Conservation (phyloP, 2,113 vertebrate species). For the Actenoides hombroni region DNA sequence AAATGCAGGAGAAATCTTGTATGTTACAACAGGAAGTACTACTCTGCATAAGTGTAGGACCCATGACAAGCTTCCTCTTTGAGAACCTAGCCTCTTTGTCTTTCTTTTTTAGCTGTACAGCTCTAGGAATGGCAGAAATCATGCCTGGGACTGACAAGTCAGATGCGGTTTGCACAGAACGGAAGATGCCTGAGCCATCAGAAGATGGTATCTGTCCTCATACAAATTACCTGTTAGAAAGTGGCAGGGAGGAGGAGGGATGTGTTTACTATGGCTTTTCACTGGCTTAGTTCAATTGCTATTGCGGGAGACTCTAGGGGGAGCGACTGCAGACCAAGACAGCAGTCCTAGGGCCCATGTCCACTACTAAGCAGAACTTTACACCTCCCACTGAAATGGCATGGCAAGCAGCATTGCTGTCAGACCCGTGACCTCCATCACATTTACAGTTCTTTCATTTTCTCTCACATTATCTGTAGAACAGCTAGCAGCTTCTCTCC, state of each 20-base stretch:
- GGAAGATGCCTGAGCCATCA: background rate
- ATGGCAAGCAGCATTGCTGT: background rate
- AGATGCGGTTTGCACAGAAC: conserved; percentile 68
- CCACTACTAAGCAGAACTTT: background rate
- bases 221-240: background rate
- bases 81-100: background rate
- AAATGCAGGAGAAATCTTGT: background rate
- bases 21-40: background rate
- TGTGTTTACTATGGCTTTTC: background rate
- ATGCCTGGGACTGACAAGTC: conserved; percentile 65
- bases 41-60: background rate
- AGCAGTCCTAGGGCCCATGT: background rate
- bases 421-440: background rate
- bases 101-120: conserved; percentile 70
- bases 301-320: background rate
- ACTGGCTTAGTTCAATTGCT: background rate
- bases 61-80: background rate
- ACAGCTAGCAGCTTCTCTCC: background rate
- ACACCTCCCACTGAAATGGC: background rate
- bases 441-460: background rate
- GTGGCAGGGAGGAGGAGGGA: background rate
- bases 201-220: conserved; percentile 50
- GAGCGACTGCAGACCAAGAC: background rate
- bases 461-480: background rate
- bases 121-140: conserved; percentile 58